These are phyloP conservation scores for Amblyjoppa fuscipennis DNA, from an alignment of 2,888 invertebrate species.

Conservation along the genomic window DNA sequence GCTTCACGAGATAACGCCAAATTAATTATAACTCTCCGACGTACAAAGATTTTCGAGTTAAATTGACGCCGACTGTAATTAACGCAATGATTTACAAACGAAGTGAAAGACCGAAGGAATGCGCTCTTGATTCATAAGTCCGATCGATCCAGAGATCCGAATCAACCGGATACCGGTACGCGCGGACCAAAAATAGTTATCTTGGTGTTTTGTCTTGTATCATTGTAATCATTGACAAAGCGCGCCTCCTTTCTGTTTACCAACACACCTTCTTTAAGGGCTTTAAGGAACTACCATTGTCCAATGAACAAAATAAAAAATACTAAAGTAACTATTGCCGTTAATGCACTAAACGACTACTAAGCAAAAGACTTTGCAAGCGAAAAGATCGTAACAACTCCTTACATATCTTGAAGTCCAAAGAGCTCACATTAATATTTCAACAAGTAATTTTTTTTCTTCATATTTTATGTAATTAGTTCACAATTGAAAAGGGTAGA, in stretches of 20 bases:
- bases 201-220: not conserved
- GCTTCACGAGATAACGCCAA: slow-evolving; percentile 11
- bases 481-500: not conserved
- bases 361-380: not conserved
- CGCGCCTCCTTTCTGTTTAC: slow-evolving; percentile 12
- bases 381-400: not conserved
- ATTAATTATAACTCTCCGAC: slow-evolving; percentile 12
- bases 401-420: not conserved
- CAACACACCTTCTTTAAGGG: not conserved
- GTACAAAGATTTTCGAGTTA: not conserved
- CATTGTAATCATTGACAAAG: not conserved
- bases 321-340: not conserved
- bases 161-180: not conserved
- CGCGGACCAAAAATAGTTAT: not conserved
- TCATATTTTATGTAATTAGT: not conserved
- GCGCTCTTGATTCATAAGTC: not conserved
- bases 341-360: not conserved
- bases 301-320: not conserved
- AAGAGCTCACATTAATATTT: not conserved
- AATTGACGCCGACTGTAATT: not conserved
- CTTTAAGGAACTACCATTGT: not conserved
- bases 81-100: not conserved
- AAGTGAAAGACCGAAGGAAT: not conserved
- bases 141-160: not conserved
- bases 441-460: not conserved